Conservation (phyloP, 2,797 vertebrate species). For the Psittacula derbiana region DNA sequence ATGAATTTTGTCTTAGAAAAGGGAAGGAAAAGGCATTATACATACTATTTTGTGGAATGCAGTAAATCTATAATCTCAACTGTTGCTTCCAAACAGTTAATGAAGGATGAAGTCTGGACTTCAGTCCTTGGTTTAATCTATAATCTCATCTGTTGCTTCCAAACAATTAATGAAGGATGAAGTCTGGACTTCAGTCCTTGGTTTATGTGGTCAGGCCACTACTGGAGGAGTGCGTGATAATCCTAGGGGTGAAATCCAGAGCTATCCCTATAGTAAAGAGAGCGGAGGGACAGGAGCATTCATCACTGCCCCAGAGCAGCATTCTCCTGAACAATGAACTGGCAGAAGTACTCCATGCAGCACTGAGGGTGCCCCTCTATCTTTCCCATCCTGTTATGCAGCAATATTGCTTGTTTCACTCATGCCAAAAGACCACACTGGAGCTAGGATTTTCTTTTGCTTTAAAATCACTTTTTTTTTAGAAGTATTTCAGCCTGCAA, state of each 20-base stretch:
- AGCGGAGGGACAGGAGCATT: neutral
- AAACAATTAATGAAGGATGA: neutral
- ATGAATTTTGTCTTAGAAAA: neutral
- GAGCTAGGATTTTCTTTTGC: neutral
- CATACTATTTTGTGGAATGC: neutral
- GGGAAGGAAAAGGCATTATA: neutral
- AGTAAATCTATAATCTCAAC: neutral
- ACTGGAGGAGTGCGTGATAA: neutral
- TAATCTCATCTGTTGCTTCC: neutral
- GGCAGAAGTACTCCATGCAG: neutral
- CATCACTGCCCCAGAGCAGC: neutral
- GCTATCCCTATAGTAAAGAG: neutral
- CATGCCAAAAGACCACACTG: constrained; percentile 15
- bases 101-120: neutral
- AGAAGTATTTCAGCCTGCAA: neutral
- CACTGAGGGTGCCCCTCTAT: neutral
- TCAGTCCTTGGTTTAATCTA: neutral
- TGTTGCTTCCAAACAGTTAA: neutral
- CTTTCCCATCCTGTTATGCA: neutral
- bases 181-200: neutral
- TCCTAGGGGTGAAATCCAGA: neutral
- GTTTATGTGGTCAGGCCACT: neutral
- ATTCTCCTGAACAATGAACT: constrained; percentile 8
- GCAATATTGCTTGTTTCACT: neutral
- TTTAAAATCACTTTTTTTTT: neutral